Percentiles rank a stretch among this genome's conserved stretches.
Conservation (phyloP, 1,140 invertebrate genomes). For the Brachionus asplanchnoidis region DNA sequence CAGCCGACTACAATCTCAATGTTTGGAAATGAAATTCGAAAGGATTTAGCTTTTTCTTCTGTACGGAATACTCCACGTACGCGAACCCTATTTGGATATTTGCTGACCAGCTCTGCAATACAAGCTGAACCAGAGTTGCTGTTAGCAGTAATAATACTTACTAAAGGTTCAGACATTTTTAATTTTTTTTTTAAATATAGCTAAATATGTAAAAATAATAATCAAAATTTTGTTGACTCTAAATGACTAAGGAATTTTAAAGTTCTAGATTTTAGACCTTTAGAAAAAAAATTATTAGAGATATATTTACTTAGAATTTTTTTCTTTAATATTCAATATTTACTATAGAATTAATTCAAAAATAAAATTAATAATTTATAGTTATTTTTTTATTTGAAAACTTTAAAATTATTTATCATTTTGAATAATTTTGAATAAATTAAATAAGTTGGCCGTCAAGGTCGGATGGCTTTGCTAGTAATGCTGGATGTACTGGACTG, state of each 20-base stretch:
- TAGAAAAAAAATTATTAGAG: no score
- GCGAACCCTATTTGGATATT: background rate
- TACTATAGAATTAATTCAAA: no score
- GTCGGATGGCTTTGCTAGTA: no score
- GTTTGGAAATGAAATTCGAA: background rate
- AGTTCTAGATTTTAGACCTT: no score
- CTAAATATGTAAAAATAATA: background rate
- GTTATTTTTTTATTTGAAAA: no score
- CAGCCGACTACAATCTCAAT: background rate
- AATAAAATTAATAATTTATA: no score
- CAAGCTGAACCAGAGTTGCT: background rate
- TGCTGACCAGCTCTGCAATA: background rate
- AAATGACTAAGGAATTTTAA: background rate
- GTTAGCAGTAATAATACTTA: conserved; percentile 12
- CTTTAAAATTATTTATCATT: no score
- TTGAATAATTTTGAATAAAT: no score
- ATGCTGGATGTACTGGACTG: no score
- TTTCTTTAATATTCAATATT: no score
- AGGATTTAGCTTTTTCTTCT: conserved; percentile 16
- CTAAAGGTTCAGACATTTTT: background rate
- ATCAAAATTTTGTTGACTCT: background rate
- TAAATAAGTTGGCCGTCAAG: no score
- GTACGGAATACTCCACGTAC: background rate
- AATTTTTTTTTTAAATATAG: background rate
- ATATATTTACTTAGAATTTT: no score